These are phyloP conservation scores for Volucella zonaria DNA, from an alignment of 2,888 invertebrate genomes.

Conservation along the genomic window DNA sequence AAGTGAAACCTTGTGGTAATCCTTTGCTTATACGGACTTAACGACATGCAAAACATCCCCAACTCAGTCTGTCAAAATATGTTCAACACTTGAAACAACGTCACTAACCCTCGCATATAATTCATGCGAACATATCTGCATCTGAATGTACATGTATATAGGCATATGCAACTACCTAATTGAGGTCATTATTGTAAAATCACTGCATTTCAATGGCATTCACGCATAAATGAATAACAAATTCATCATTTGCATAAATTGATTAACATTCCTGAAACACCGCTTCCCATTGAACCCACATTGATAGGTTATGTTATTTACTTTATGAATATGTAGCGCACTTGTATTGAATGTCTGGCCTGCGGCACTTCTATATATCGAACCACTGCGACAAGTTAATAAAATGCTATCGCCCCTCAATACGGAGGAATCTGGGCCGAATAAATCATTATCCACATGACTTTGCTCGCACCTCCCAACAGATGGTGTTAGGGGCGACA, in stretches of 20 bases:
- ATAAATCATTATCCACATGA: slow-evolving; percentile 9
- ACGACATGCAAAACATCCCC: too few species aligned
- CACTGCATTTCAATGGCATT: too few species aligned
- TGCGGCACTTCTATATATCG: slow-evolving; percentile 24
- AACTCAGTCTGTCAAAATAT: too few species aligned
- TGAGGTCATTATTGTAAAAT: neutral
- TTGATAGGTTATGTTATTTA: neutral
- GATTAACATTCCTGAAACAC: neutral
- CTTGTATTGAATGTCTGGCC: neutral
- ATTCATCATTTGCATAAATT: slow-evolving; percentile 10
- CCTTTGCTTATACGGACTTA: too few species aligned
- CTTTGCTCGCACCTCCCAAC: slow-evolving; percentile 10
- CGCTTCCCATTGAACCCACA: neutral
- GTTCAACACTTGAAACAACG: too few species aligned
- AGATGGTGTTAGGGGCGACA: neutral
- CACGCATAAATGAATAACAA: neutral
- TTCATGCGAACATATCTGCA: neutral
- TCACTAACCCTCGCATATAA: neutral
- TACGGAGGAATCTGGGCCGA: neutral
- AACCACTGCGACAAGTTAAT: slow-evolving; percentile 23
- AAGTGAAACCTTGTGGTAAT: too few species aligned
- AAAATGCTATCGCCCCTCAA: neutral
- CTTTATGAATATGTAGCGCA: neutral
- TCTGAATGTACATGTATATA: neutral
- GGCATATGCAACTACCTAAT: neutral